Conservation (phyloP, 2,888 invertebrate genomes). For the Lapara coniferarum region DNA sequence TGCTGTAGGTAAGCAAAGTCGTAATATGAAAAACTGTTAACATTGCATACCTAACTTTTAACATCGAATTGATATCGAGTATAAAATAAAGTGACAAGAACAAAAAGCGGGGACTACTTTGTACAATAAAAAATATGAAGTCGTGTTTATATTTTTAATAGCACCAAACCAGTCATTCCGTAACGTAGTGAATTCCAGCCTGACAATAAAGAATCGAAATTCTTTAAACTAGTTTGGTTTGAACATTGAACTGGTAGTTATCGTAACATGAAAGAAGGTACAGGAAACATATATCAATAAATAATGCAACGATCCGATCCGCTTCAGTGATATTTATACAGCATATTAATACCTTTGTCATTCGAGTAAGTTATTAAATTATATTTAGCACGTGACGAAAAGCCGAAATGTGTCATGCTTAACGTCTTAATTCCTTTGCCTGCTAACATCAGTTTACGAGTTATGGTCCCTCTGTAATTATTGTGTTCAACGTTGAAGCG, state of each 20-base stretch:
- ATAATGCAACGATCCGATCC: constrained; percentile 42
- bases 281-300: constrained; percentile 55
- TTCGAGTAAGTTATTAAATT: constrained; percentile 45
- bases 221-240: constrained; percentile 1
- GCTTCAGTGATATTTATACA: constrained; percentile 49
- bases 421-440: constrained; percentile 63
- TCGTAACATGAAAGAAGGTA: constrained; percentile 24
- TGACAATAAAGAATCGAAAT: constrained; percentile 8
- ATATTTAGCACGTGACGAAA: constrained; percentile 61
- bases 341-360: constrained; percentile 51
- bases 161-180: not conserved
- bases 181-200: not conserved
- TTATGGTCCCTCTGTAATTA: not conserved
- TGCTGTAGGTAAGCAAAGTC: too few relatives aligned
- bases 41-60: too few relatives aligned
- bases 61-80: too few relatives aligned
- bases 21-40: too few relatives aligned
- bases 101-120: not conserved
- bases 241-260: constrained; percentile 4
- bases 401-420: constrained; percentile 42
- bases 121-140: not conserved
- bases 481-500: not conserved
- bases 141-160: not conserved
- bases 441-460: constrained; percentile 20
- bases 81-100: not conserved